Evolutionary conservation across 1,140 invertebrate species (phyloP).

Genomic region (Arctopsyche grandis): DNA sequence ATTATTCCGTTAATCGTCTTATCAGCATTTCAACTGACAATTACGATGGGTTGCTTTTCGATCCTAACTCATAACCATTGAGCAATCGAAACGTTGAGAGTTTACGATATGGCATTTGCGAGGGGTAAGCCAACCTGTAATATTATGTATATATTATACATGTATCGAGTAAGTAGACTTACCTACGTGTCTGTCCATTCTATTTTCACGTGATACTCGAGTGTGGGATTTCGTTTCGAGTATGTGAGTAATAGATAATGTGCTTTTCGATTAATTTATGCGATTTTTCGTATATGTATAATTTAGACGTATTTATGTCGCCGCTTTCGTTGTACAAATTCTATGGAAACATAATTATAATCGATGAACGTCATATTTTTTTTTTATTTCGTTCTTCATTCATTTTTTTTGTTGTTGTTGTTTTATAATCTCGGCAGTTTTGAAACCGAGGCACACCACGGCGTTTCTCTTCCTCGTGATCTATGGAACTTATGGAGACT

Average conservation of each 20-base stretch:
- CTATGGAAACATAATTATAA: not conserved
- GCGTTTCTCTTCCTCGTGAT: not conserved
- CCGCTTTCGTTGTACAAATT: conserved; percentile 20
- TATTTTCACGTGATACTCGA: not conserved
- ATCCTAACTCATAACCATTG: not conserved
- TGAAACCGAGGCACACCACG: no score
- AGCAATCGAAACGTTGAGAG: not conserved
- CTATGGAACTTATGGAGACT: conserved; percentile 12
- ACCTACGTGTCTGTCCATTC: not conserved
- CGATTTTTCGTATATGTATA: conserved; percentile 23
- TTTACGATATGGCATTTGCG: not conserved
- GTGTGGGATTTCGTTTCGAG: conserved; percentile 8
- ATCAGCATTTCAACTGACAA: conserved; percentile 22
- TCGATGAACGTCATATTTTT: not conserved
- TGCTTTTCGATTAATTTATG: conserved; percentile 24
- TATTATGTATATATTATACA: no score
- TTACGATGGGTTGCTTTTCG: not conserved
- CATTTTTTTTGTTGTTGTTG: no score
- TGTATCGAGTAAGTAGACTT: no score
- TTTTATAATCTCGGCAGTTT: not conserved
- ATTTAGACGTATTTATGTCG: conserved; percentile 18
- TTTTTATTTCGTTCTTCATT: not conserved
- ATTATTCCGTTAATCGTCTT: conserved; percentile 25
- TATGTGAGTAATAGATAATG: conserved; percentile 26
- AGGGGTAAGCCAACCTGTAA: conserved; percentile 11